These are phyloP conservation scores for Rhogogaster chlorosoma DNA, from an alignment of 2,888 invertebrate species.

Conservation along the genomic window DNA sequence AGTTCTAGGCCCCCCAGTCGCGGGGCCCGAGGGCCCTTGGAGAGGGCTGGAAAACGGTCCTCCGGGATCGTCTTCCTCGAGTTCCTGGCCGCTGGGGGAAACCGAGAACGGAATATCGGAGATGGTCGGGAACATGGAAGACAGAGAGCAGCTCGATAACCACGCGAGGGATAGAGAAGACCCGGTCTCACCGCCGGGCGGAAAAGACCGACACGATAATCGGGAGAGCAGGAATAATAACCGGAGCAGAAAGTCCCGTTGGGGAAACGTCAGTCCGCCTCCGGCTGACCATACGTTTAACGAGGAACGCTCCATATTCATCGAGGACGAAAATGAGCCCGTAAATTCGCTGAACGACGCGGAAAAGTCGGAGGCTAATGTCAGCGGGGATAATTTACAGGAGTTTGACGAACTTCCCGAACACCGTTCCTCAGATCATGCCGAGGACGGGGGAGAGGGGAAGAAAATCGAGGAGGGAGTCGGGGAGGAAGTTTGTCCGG, in stretches of 20 bases:
- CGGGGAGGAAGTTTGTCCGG: not conserved
- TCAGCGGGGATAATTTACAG: conserved; percentile 5
- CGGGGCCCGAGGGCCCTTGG: conserved; percentile 67
- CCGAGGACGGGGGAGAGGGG: conserved; percentile 35
- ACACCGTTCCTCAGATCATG: conserved; percentile 24
- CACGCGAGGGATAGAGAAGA: conserved; percentile 55
- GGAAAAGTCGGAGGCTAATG: not conserved
- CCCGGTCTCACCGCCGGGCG: not conserved
- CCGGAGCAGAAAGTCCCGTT: conserved; percentile 63
- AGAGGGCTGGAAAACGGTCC: conserved; percentile 66
- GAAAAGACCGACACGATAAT: conserved; percentile 19
- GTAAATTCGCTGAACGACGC: not conserved
- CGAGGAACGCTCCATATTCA: conserved; percentile 35
- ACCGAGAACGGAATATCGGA: conserved; percentile 59
- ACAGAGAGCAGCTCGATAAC: conserved; percentile 53
- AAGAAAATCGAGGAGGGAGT: conserved; percentile 16
- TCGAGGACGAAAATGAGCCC: conserved; percentile 2
- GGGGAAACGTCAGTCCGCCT: conserved; percentile 65
- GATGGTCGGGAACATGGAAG: conserved; percentile 47
- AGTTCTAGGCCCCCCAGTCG: conserved; percentile 60
- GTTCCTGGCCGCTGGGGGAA: conserved; percentile 62
- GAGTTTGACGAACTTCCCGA: conserved; percentile 47
- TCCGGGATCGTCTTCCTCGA: conserved; percentile 54
- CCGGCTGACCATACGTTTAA: conserved; percentile 58
- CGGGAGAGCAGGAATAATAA: conserved; percentile 65